Evolutionary conservation across 2,797 vertebrate genomes (phyloP), one percentile per base, ranked within the genome.

Genomic region (Podarcis lilfordi): DNA sequence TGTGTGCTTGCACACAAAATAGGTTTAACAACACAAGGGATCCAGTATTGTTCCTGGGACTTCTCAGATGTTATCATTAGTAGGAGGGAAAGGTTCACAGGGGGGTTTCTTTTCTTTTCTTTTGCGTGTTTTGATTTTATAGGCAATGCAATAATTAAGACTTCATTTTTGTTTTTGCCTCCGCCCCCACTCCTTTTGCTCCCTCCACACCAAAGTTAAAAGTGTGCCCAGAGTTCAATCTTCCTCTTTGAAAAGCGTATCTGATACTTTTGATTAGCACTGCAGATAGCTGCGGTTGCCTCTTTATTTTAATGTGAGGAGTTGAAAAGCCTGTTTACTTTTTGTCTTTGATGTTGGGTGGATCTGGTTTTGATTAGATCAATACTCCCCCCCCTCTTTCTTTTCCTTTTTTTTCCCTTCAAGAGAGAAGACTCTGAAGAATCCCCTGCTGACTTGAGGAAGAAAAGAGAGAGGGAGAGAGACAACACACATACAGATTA

Each of bases 311-410:
- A 97, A 96, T 96, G 96, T 93, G 96, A 96, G 95, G 96, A 97
- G 95, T 96, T 97, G 97, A 97, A 96, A 97, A 96, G 96, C 95
- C 97, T 98, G 98, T 97, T 97, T 98, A 98, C 97, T 98, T 98
- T 96, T 93, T 95, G 95, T 93, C 97, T 98, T 98, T 98, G 98
- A 98, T 98, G 98, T 98, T 96, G 97, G 97, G 97, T 96, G 98
- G 98, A 98, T 98, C 98, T 98, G 98, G 97, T 98, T 98, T 97
- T 98, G 98, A 99, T 98, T 97, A 98, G 97, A 98, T 98, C 98
- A 98, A 98, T 98, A 98, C 98, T 98, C 91, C 95, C 95, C 98
- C 97, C 97, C 97, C 97, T 74, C 69, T 89, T 90, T 91, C 84
- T n/a, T 93, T 87, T 55, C 86, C 93, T 75, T 74, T 89, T 90